Base-by-base conservation (phyloP, 1,140 invertebrate genomes). In the Drosophila dunni region DNA sequence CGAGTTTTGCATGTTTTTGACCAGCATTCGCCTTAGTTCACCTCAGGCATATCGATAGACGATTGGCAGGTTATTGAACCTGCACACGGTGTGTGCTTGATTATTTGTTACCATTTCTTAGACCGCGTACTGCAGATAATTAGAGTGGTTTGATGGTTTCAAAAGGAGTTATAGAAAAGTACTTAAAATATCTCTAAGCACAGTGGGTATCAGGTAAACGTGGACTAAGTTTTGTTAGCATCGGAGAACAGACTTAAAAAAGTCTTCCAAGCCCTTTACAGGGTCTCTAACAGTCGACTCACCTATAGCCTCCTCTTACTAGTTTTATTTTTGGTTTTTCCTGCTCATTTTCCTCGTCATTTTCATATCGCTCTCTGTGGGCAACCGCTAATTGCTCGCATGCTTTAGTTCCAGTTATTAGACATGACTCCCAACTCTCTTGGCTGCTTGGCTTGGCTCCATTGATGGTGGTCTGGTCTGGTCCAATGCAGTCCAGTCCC, bases 401-500 rank as follows among this genome's bases (percentile, higher is more conserved):
- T 78, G 79, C 83, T 86, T 86, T 88, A 88, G 83, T 86, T 86
- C 83, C 83, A 86, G 83, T 86, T 86, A 88, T 86, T 83, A 86
- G 83, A 88, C 73, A 70, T 61, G 74, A 81, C 68, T 76, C 53
- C 53, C 64, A 67, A 45, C 75, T 63, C 53, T 62, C 33, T 57
- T 10, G 48, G 15, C 34, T 36, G 51, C 51, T 0, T 0, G 15
- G 15, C 29, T 29, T 7, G 8, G 15, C 17, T 20, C 66, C 66
- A 62, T 60, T 57, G 62, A 72, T 57, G 69, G 61, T 72, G 68
- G 69, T 76, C 68, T 15, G 20, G 51, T n/a, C 51, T 10, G 45
- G 33, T 51, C 8, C 24, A 6, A 13, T 45, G 42, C 57, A 45
- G 29, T 45, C 64, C 48, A 63, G 74, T 60, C 57, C 65, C 48